Evolutionary conservation across 2,113 vertebrate genomes (phyloP), one percentile per base, ranked within the genome.

Genomic region (Nothoprocta pentlandii): DNA sequence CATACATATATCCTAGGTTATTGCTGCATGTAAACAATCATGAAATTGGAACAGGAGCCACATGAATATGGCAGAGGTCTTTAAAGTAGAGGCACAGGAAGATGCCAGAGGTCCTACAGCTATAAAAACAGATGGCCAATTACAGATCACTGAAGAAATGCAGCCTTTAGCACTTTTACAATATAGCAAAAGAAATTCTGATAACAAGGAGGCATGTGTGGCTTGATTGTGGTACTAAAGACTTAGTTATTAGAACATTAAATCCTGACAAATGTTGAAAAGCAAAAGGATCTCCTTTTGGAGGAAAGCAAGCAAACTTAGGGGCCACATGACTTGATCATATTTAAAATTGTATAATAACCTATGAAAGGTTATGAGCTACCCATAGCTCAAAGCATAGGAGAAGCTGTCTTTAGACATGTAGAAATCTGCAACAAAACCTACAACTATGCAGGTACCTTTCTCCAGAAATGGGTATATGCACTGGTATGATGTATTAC

Each of bases 381-480:
- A 34, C 7, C 11, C 6, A 16, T 22, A 81, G 78, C 13, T 5
- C 56, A 32, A 1, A 56, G 2, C 10, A 11, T 2, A 51, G 22
- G 10, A 20, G 20, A 56, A 44, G 16, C 1, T 54, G 22, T 28
- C 39, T 59, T 54, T 44, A 82, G 7, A 61, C 8, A 5, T 68
- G 30, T 1, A 13, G 34, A 70, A 79, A 49, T 15, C 16, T 13
- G 14, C 15, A 34, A 36, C 8, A 34, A 44, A 54, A 17, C 30
- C 11, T 67, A 12, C 30, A 8, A 2, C 3, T 66, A 34, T 36
- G 6, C 7, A 66, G 49, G 20, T 6, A 14, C 1, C 3, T n/a
- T 51, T 26, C 39, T 62, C 30, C 23, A 56, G 76, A 87, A 46
- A 10, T 32, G 25, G 16, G 17, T 39, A 44, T 8, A 44, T 7